Percentiles rank a stretch among this genome's conserved stretches.
phyloP scores from a whole-genome alignment of 2,888 invertebrate species.

The Meandrusa payeni region DNA sequence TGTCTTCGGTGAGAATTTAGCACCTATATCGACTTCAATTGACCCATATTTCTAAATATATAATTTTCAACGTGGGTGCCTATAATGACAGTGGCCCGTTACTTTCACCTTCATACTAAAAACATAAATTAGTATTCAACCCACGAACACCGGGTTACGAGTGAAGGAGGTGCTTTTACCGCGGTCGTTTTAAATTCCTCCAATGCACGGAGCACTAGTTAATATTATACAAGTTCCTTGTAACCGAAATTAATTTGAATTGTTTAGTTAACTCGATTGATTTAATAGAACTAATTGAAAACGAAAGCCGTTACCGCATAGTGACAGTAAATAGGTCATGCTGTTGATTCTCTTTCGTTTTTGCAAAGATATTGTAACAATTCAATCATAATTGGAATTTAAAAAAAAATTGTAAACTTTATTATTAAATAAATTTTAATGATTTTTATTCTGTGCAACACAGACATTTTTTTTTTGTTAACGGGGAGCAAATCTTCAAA shows the following conservation, averaged over 20 bases:
- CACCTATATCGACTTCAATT: too few species aligned
- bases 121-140: constrained; percentile 39
- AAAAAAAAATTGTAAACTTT: too few species aligned
- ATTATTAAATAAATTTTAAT: too few species aligned
- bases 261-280: background rate
- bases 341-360: too few species aligned
- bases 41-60: constrained; percentile 5
- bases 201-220: constrained; percentile 37
- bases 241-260: constrained; percentile 13
- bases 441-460: too few species aligned
- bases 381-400: background rate
- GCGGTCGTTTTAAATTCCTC: constrained; percentile 43
- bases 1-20: too few species aligned
- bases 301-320: too few species aligned
- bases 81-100: constrained; percentile 9
- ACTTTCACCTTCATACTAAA: constrained; percentile 55
- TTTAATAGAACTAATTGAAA: background rate
- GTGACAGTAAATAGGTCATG: too few species aligned
- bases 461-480: too few species aligned
- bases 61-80: constrained; percentile 17
- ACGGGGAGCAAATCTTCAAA: too few species aligned
- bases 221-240: constrained; percentile 26
- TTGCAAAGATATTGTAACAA: too few species aligned
- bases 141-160: constrained; percentile 44
- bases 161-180: constrained; percentile 44